Conservation (phyloP, 2,113 vertebrate genomes). For the Junco hyemalis region DNA sequence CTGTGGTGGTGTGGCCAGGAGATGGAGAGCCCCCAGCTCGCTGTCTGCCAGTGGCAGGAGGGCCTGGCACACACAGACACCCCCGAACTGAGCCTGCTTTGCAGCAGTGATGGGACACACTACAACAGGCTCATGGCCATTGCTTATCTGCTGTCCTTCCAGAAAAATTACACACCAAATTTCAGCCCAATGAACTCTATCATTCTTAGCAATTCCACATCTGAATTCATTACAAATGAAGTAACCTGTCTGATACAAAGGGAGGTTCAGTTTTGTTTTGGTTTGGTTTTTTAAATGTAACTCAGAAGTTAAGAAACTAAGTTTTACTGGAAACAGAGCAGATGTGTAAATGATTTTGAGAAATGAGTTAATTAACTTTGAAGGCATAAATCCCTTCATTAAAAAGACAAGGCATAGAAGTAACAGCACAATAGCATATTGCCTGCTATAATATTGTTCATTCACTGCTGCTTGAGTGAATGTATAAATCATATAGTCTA, state of each 20-base stretch:
- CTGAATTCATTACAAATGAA: not conserved
- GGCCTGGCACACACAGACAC: fast-evolving
- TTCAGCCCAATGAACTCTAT: not conserved
- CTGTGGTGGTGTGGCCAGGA: not conserved
- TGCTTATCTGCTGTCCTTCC: not conserved
- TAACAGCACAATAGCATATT: not conserved
- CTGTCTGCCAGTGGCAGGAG: not conserved
- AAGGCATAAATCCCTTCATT: constrained; percentile 39
- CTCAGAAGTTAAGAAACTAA: not conserved
- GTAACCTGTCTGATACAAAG: not conserved
- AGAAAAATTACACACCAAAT: not conserved
- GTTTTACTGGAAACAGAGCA: constrained; percentile 24
- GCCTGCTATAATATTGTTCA: not conserved
- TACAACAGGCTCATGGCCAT: not conserved
- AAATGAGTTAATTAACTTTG: constrained; percentile 48
- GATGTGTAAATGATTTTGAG: constrained; percentile 50
- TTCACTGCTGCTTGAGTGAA: constrained; percentile 13
- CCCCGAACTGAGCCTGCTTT: not conserved
- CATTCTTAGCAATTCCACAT: not conserved
- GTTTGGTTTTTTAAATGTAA: not conserved
- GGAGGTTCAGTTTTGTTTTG: not conserved
- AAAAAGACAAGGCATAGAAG: constrained; percentile 16
- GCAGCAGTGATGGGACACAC: not conserved
- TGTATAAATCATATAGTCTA: constrained; percentile 5
- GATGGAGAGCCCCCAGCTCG: not conserved